Evolutionary conservation across 2,113 vertebrate genomes (phyloP), one percentile per base, ranked within the genome.

Genomic region (Apodemus sylvaticus): DNA sequence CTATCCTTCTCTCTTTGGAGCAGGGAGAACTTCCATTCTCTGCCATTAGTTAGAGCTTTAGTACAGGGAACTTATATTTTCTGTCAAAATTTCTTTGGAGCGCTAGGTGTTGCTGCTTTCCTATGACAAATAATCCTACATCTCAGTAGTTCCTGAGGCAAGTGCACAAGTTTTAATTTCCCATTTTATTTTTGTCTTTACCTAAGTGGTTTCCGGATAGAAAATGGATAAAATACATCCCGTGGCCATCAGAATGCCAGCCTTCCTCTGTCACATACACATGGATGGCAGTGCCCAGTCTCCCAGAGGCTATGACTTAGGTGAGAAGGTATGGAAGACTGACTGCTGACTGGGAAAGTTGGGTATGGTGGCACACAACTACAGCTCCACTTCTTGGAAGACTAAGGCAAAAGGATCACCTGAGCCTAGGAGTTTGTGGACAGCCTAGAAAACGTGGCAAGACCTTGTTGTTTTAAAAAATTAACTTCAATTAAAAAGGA

Each of bases 51-150:
- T 66, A 64, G 60, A 92, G 81, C 51, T 55, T 94, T 71, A 93
- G 77, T 78, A 81, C 39, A 78, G 31, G 12, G 74, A n/a, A 94
- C 9, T 86, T 55, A 36, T 53, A 68, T 24, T 73, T 95, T 48
- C 71, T 89, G 89, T 81, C 96, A 55, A 73, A 97, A 82, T 95
- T 48, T 96, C 88, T 93, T 88, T 94, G 60, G 91, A 97, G 66
- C 94, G 97, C 97, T 92, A 96, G 89, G 81, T 97, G 94, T 86
- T 97, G 96, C 95, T 97, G 82, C 45, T 92, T 92, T 94, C 71
- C 97, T 95, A 78, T 58, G 86, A 86, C 96, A 97, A 97, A 88
- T 26, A 83, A 92, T 55, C 60, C 66, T 81, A 53, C 81, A 55
- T 82, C 82, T 78, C 70, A 88, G 60, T 62, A 89, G 62, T 77